Conservation (phyloP, 2,797 vertebrate species). For the Crypturellus tataupa region DNA sequence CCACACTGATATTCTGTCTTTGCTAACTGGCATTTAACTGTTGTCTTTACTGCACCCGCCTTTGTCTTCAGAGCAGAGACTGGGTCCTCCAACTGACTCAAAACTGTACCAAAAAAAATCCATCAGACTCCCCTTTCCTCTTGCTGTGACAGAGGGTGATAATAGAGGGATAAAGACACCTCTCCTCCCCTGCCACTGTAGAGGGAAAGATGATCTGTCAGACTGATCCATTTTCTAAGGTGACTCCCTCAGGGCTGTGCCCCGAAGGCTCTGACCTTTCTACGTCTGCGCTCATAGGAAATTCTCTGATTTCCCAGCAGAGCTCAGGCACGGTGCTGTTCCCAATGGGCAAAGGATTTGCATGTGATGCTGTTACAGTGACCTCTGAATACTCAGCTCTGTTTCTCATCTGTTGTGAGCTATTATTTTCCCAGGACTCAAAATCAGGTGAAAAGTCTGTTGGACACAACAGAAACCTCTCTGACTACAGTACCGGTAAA, state of each 20-base stretch:
- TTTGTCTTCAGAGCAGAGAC: background rate
- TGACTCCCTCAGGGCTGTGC: background rate
- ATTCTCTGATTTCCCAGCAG: background rate
- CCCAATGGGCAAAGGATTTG: background rate
- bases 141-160: background rate
- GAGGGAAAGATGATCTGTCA: background rate
- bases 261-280: background rate
- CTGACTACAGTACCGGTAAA: background rate
- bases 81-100: background rate
- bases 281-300: background rate
- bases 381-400: background rate
- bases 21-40: background rate
- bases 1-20: background rate
- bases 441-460: slow-evolving; percentile 5
- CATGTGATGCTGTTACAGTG: background rate
- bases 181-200: background rate
- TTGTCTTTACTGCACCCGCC: background rate
- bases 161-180: background rate
- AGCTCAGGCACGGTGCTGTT: background rate
- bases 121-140: background rate
- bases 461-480: background rate
- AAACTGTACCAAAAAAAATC: background rate
- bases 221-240: background rate
- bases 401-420: slow-evolving; percentile 5
- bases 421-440: background rate